Evolutionary conservation across 2,888 invertebrate genomes (phyloP), one percentile per base, ranked within the genome.

Genomic region (Parasteatoda lunata): DNA sequence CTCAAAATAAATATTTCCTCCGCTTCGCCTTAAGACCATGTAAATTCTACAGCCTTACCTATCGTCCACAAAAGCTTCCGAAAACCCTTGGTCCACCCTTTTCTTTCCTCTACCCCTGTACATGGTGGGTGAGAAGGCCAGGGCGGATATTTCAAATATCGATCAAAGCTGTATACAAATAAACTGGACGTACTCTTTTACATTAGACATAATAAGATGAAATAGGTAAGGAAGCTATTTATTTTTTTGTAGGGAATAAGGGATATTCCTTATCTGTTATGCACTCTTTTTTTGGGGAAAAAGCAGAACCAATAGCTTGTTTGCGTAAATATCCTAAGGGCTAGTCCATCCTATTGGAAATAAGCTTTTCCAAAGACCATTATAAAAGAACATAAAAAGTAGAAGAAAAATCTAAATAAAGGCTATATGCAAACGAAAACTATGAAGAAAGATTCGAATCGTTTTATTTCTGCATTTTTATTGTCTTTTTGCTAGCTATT

Each of bases 191-290:
- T 73, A 84, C 84, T 85, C 75, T 79, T 85, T 79, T 85, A 79
- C 84, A 85, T 85, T 85, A 85, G 79, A 70, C 76, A 79, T 85
- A 85, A 85, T 85, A 85, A 85, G 84, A 79, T 70, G 52, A 75
- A 85, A 75, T 78, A 54, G 75, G 51, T 45, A 68, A 73, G 47
- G 9, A n/a, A 59, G 59, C 59, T 59, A 59, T 59, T 59, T 59
- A 59, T 59, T 59, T 59, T n/a, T 59, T 59, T 9, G 59, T 30
- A 30, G 30, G 30, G 30, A 30, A 30, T 30, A 30, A n/a, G 59
- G 59, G 11, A 59, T 59, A 70, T 52, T 66, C 49, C 8, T 64
- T 8, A 3, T 13, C 13, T 48, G 48, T 48, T 11, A 47, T 30
- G 45, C 45, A 52, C 45, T 45, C 45, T 15, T n/a, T 66, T 48